A percentile compares a stretch with the other conserved stretches of the same genome.
Conservation (phyloP, 2,113 vertebrate genomes). For the Aspidoscelis tigris region DNA sequence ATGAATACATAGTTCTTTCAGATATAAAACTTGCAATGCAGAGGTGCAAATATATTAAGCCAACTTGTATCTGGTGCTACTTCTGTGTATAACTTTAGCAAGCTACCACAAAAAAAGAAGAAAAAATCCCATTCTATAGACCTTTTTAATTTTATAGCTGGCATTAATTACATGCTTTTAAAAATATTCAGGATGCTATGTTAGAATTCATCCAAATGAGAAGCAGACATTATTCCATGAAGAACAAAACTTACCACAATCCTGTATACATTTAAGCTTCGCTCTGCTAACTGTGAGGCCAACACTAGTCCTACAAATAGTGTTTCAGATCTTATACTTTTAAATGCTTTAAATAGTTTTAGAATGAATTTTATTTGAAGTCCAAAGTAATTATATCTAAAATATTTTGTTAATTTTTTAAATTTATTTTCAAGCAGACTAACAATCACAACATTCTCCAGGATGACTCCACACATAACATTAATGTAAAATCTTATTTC, state of each 20-base stretch:
- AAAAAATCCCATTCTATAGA: no score
- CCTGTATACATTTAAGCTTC: constrained; percentile 2
- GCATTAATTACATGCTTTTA: constrained; percentile 16
- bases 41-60: no score
- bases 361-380: not conserved
- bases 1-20: no score
- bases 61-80: no score
- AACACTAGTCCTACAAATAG: not conserved
- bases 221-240: constrained; percentile 34
- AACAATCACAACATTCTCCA: not conserved
- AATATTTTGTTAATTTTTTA: constrained; percentile 19
- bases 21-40: no score
- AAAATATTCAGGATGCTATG: not conserved
- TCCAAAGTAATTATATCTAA: constrained; percentile 31
- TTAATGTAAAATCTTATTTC: constrained; percentile 26
- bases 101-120: no score
- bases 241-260: constrained; percentile 47
- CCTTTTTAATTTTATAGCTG: not conserved
- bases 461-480: not conserved
- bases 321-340: no score
- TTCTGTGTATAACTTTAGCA: not conserved
- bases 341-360: not conserved
- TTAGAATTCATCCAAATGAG: not conserved
- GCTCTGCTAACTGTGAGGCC: not conserved
- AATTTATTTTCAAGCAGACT: constrained; percentile 11